A percentile compares a stretch with the other conserved stretches of the same genome.
phyloP scores from a whole-genome alignment of 2,797 vertebrate species.

The Pseudomugil gertrudae region DNA sequence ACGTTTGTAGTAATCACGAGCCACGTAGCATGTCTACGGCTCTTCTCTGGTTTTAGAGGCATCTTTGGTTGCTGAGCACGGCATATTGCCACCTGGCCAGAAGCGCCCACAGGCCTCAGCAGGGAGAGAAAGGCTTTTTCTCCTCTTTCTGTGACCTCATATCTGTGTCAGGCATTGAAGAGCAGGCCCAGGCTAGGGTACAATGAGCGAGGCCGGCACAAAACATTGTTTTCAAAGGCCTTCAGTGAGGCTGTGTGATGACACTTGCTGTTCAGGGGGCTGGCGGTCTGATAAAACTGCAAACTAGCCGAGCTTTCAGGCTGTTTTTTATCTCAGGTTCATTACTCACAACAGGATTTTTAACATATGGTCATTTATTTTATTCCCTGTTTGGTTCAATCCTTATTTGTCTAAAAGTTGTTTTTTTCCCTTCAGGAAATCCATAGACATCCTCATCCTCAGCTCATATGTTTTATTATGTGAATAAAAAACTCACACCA shows the following conservation, averaged over 20 bases:
- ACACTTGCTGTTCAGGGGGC: conserved; percentile 42
- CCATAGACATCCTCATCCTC: too few species aligned
- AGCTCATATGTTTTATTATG: too few species aligned
- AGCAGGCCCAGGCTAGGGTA: conserved; percentile 26
- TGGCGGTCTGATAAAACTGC: conserved; percentile 36
- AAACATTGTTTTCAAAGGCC: conserved; percentile 53
- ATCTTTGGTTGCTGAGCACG: conserved; percentile 39
- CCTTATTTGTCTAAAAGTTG: too few species aligned
- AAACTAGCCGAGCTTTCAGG: conserved; percentile 47
- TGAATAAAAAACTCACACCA: too few species aligned
- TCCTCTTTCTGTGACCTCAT: conserved; percentile 66
- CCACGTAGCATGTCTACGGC: conserved; percentile 15
- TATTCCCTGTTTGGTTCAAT: not conserved
- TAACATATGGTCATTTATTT: not conserved
- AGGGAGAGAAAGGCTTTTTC: conserved; percentile 31
- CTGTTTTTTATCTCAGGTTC: too few species aligned
- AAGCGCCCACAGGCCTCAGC: conserved; percentile 42
- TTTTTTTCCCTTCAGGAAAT: too few species aligned
- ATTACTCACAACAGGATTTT: too few species aligned
- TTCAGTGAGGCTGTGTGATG: conserved; percentile 51
- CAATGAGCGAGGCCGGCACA: conserved; percentile 56
- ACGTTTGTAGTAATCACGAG: conserved; percentile 36
- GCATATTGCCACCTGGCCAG: conserved; percentile 39
- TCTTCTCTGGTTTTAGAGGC: conserved; percentile 27
- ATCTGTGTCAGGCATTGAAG: conserved; percentile 62